Conservation (phyloP, 1,140 invertebrate species). For the Camponotus pennsylvanicus region DNA sequence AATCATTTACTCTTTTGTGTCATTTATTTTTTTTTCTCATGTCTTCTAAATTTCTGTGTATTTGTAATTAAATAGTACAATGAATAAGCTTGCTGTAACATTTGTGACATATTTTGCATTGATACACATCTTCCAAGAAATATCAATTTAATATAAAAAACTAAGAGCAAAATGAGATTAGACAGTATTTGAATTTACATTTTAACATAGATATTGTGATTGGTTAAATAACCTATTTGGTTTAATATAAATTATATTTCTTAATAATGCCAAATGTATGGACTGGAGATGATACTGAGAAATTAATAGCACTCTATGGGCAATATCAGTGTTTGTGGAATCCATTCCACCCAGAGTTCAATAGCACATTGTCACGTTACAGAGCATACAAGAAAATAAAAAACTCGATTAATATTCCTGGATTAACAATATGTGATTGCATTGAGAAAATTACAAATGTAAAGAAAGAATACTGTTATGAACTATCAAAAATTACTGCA, state of each 20-base stretch:
- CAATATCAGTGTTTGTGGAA: slow-evolving; percentile 80
- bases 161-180: not conserved
- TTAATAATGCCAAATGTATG: slow-evolving; percentile 75
- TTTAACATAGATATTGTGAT: not conserved
- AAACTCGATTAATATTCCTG: slow-evolving; percentile 68
- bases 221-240: slow-evolving; percentile 65
- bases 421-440: slow-evolving; percentile 75
- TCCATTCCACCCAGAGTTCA: slow-evolving; percentile 72
- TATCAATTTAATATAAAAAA: not conserved
- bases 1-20: slow-evolving; percentile 9
- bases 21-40: slow-evolving; percentile 54
- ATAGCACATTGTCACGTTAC: slow-evolving; percentile 64
- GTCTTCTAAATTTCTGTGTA: slow-evolving; percentile 53
- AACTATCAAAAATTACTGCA: slow-evolving; percentile 66
- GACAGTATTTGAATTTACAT: not conserved
- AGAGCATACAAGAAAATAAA: slow-evolving; percentile 74
- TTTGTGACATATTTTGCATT: slow-evolving; percentile 8
- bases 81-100: slow-evolving; percentile 33
- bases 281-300: slow-evolving; percentile 74
- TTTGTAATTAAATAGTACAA: slow-evolving; percentile 40
- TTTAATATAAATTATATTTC: slow-evolving; percentile 33
- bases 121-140: not conserved
- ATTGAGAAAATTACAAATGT: slow-evolving; percentile 70
- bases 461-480: slow-evolving; percentile 71
- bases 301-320: slow-evolving; percentile 78